Evolutionary conservation across 64 coral and sea anemone species (phyloP).

Genomic region (Pocillopora damicornis): DNA sequence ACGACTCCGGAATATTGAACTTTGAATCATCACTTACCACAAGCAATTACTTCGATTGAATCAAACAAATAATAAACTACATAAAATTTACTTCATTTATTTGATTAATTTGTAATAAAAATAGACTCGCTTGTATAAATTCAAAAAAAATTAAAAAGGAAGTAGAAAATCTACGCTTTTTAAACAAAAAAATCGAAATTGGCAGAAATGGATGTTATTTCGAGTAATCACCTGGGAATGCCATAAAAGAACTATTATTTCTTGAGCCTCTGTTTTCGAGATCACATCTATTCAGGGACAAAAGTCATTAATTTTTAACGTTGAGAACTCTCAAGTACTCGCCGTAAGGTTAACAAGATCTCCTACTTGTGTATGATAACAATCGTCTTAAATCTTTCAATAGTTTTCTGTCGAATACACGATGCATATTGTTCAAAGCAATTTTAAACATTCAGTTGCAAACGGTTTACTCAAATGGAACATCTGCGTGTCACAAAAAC

Average conservation of each 20-base stretch:
- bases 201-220: neutral
- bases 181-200: neutral
- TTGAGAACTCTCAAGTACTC: neutral
- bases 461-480: no score
- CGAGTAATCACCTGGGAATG: neutral
- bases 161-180: neutral
- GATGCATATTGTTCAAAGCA: no score
- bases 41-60: slow-evolving; percentile 36
- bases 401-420: neutral
- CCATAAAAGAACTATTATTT: neutral
- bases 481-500: no score
- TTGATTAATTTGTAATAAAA: neutral
- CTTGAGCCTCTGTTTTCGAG: neutral
- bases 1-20: slow-evolving; percentile 1
- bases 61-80: neutral
- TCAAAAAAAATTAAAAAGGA: neutral
- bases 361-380: neutral
- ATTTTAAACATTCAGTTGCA: no score
- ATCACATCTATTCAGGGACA: slow-evolving; percentile 5
- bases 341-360: neutral
- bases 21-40: neutral
- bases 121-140: neutral
- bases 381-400: neutral
- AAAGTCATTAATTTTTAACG: slow-evolving; percentile 39
- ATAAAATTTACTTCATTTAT: neutral